These are phyloP conservation scores for Albula goreensis DNA, from an alignment of 2,113 vertebrate species.

Conservation along the genomic window DNA sequence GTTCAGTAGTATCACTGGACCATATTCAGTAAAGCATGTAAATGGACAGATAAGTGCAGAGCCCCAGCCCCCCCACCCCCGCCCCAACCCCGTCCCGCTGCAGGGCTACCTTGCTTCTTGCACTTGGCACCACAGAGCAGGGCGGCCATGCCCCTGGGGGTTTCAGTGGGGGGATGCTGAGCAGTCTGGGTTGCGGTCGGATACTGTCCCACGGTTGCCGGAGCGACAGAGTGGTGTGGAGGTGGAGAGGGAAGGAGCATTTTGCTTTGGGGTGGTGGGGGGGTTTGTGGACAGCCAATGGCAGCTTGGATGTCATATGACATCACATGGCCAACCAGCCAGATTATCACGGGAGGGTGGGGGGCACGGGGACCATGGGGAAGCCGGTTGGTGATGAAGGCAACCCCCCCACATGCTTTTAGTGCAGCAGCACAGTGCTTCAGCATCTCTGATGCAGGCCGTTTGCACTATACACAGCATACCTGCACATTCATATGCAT, in stretches of 20 bases:
- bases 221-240: background rate
- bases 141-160: conserved; percentile 69
- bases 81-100: background rate
- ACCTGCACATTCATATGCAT: no score
- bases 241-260: conserved; percentile 25
- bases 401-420: no score
- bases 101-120: conserved; percentile 77
- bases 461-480: no score
- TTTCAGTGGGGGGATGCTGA: background rate
- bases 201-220: conserved; percentile 32
- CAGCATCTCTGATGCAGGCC: no score
- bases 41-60: background rate
- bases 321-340: no score
- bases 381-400: no score
- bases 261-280: conserved; percentile 37
- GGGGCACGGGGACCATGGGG: no score
- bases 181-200: background rate
- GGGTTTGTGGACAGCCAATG: background rate
- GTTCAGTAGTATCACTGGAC: no score
- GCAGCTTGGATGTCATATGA: background rate
- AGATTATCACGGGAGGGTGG: no score
- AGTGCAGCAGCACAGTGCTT: no score
- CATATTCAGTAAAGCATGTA: no score
- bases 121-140: conserved; percentile 81
- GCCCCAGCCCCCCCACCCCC: background rate